These are phyloP conservation scores for Buathra laborator DNA, from an alignment of 2,888 invertebrate genomes.

Conservation along the genomic window DNA sequence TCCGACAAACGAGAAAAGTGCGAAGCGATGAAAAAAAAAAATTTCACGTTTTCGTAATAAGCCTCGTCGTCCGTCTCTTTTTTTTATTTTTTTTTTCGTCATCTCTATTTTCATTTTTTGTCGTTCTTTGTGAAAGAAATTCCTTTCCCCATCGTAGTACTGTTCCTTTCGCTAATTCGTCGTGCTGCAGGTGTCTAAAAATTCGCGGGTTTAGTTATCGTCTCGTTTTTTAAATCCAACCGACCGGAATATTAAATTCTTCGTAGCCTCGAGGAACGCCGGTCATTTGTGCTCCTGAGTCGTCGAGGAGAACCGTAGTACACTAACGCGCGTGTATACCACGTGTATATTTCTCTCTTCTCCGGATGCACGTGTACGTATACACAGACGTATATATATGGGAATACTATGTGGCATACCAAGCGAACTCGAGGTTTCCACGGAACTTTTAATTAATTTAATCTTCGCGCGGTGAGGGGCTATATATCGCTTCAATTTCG, in stretches of 20 bases:
- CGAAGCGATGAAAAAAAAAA: neutral
- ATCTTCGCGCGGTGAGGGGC: conserved; percentile 17
- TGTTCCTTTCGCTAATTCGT: neutral
- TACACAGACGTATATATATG: neutral
- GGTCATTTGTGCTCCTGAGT: conserved; percentile 29
- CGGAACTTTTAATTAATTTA: conserved; percentile 63
- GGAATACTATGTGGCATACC: neutral
- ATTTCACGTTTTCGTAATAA: conserved; percentile 44
- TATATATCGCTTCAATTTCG: conserved; percentile 47
- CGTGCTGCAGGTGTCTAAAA: conserved; percentile 17
- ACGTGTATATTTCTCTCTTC: neutral
- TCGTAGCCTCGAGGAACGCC: conserved; percentile 25
- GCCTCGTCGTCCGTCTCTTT: conserved; percentile 20
- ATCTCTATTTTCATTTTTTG: neutral
- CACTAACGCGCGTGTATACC: neutral
- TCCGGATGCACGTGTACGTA: neutral
- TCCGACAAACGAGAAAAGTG: neutral
- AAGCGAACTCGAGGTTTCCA: conserved; percentile 43
- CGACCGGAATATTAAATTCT: conserved; percentile 60
- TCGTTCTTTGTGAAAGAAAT: conserved; percentile 25
- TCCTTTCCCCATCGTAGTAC: neutral
- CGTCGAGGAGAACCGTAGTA: neutral
- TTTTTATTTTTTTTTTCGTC: neutral
- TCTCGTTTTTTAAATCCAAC: conserved; percentile 43
- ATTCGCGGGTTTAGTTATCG: conserved; percentile 53